A percentile compares a stretch with the other conserved stretches of the same genome.
phyloP scores from a whole-genome alignment of 2,888 invertebrate species.

The Loripinus fragilis region DNA sequence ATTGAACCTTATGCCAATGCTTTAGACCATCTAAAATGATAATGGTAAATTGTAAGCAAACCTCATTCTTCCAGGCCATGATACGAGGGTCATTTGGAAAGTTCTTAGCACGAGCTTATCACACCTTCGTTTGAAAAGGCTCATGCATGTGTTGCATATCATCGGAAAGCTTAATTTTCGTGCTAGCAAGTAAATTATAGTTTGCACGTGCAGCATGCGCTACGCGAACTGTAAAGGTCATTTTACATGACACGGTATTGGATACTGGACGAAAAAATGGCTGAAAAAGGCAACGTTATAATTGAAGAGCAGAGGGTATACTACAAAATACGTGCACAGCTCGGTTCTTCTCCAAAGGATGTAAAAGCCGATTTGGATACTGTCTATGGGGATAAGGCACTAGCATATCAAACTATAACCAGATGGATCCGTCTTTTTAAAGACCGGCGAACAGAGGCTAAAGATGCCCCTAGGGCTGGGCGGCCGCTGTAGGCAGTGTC shows the following conservation, averaged over 20 bases:
- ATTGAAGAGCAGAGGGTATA: conserved; percentile 8
- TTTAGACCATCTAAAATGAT: conserved; percentile 70
- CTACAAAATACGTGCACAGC: conserved; percentile 2
- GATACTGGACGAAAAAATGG: conserved; percentile 10
- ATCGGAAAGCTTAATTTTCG: background rate
- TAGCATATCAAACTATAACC: background rate
- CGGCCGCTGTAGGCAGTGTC: background rate
- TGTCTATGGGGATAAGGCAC: background rate
- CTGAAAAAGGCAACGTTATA: background rate
- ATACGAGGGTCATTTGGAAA: background rate
- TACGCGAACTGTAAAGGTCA: background rate
- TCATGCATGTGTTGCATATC: background rate
- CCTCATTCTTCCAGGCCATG: too few species aligned
- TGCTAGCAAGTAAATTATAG: background rate
- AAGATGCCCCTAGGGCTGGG: background rate
- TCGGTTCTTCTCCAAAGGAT: background rate
- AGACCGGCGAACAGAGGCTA: background rate
- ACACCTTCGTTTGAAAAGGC: background rate
- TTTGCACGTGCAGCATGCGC: background rate
- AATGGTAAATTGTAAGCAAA: too few species aligned
- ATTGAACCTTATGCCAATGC: conserved; percentile 75
- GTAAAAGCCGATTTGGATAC: conserved; percentile 13
- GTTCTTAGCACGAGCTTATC: background rate
- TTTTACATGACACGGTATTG: background rate
- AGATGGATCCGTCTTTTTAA: background rate